Percentiles rank a stretch among this genome's conserved stretches.
These are phyloP conservation scores for Smutsia gigantea DNA, from an alignment of 2,797 vertebrate genomes.

Conservation along the genomic window DNA sequence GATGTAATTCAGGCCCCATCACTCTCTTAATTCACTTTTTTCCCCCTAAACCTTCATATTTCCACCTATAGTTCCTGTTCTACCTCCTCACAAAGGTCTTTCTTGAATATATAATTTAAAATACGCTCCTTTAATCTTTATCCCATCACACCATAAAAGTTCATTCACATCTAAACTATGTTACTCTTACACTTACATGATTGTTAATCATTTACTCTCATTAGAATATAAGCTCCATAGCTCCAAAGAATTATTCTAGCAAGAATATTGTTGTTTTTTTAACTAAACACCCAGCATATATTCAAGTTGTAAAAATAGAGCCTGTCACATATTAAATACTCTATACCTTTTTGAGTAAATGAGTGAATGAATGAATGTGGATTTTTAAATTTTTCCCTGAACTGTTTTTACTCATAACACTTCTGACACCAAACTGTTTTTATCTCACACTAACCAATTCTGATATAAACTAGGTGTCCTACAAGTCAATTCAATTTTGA, in stretches of 20 bases:
- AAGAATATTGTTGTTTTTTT: background rate
- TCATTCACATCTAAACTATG: background rate
- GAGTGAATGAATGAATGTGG: background rate
- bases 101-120: background rate
- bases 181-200: background rate
- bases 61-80: background rate
- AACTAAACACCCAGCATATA: background rate
- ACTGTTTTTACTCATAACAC: background rate
- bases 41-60: background rate
- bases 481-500: background rate
- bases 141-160: background rate
- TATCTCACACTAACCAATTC: background rate
- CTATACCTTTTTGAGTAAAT: background rate
- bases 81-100: background rate
- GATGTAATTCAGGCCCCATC: background rate
- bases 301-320: background rate
- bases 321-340: background rate
- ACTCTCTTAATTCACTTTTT: background rate
- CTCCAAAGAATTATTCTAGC: background rate
- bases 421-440: background rate
- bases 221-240: background rate
- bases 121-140: background rate
- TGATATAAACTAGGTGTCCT: background rate
- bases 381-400: background rate
- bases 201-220: background rate